phyloP scores from a whole-genome alignment of 2,797 vertebrate species.

The Phaenicophaeus curvirostris region DNA sequence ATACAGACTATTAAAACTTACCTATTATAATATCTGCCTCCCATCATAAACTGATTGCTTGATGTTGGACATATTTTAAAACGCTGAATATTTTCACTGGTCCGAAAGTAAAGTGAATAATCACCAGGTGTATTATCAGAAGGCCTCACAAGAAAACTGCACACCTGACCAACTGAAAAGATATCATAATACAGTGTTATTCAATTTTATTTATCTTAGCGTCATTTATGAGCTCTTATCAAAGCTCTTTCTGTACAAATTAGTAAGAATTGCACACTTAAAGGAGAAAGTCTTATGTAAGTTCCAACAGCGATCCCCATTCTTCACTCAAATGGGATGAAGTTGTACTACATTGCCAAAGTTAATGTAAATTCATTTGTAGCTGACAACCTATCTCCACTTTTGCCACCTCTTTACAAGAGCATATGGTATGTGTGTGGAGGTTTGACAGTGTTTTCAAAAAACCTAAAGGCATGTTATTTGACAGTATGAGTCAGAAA shows the following conservation, averaged over 20 bases:
- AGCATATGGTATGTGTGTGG: not conserved
- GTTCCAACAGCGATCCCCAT: not conserved
- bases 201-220: not conserved
- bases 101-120: conserved; percentile 97
- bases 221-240: not conserved
- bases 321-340: not conserved
- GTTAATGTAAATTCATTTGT: not conserved
- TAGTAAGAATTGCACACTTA: not conserved
- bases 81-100: conserved; percentile 95
- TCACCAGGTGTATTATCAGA: conserved; percentile 97
- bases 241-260: not conserved
- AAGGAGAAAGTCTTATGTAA: not conserved
- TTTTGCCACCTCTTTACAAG: conserved; percentile 13
- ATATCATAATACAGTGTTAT: conserved; percentile 4
- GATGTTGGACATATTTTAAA: conserved; percentile 97
- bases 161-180: conserved; percentile 89
- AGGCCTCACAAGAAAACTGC: conserved; percentile 92
- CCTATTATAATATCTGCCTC: conserved; percentile 97
- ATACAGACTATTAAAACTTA: conserved; percentile 67
- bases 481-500: not conserved
- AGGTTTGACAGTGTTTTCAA: not conserved
- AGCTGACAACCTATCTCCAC: not conserved
- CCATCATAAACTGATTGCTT: conserved; percentile 98
- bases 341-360: not conserved
- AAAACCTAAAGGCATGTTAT: not conserved